Evolutionary conservation across 2,797 vertebrate species (phyloP).

Genomic region (Coracias cyanogaster): DNA sequence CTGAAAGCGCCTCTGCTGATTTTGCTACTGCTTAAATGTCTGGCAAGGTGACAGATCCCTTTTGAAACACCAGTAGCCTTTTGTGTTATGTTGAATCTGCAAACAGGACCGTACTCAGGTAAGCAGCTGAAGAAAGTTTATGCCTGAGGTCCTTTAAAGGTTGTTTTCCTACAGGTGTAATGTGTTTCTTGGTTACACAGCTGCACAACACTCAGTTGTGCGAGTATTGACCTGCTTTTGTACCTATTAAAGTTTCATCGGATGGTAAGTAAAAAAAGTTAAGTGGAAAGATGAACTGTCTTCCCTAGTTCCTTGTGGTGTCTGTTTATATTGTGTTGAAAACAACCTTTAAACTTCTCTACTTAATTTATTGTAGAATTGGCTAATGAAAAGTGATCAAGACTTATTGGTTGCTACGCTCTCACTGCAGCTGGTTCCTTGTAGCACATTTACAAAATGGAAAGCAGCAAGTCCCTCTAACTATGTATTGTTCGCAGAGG

Average conservation of each 20-base stretch:
- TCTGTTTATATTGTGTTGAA: background rate
- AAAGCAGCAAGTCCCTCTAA: background rate
- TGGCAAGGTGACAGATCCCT: slow-evolving; percentile 37
- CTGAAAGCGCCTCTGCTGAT: background rate
- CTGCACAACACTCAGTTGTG: background rate
- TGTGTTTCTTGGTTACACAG: slow-evolving; percentile 20
- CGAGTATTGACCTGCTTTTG: slow-evolving; percentile 7
- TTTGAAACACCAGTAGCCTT: slow-evolving; percentile 29
- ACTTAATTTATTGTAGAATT: slow-evolving; percentile 2
- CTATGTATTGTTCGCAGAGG: background rate
- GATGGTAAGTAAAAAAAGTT: slow-evolving; percentile 8
- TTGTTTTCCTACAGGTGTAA: slow-evolving; percentile 21
- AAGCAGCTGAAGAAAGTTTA: slow-evolving; percentile 40
- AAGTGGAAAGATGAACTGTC: background rate
- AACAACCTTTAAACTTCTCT: slow-evolving; percentile 6
- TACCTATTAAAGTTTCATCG: slow-evolving; percentile 9
- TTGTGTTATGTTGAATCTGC: slow-evolving; percentile 10
- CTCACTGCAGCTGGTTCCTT: background rate
- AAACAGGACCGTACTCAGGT: slow-evolving; percentile 23
- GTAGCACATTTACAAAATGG: background rate
- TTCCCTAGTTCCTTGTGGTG: background rate
- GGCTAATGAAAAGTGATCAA: background rate
- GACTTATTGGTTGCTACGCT: background rate
- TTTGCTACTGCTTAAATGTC: background rate
- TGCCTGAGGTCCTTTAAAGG: background rate